A percentile compares a stretch with the other conserved stretches of the same genome.
Conservation (phyloP, 2,797 vertebrate species). For the Emys orbicularis region DNA sequence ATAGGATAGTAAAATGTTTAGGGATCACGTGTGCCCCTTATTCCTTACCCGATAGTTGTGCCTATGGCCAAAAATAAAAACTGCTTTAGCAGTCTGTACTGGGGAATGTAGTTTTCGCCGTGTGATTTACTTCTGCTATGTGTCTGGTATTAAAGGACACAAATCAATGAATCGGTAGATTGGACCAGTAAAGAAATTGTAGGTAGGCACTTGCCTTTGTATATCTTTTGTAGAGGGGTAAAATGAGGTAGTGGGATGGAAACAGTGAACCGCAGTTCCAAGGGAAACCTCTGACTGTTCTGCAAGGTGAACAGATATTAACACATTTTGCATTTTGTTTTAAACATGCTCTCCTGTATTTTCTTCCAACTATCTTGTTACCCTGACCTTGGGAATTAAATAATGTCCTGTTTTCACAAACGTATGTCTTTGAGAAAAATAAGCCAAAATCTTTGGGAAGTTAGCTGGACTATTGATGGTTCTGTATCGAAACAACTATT, state of each 20-base stretch:
- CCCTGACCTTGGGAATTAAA: neutral
- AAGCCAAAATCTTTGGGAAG: neutral
- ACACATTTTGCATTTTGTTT: neutral
- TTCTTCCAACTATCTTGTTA: neutral
- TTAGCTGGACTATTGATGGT: neutral
- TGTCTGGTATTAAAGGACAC: neutral
- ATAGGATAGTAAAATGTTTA: neutral
- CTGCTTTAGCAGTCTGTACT: neutral
- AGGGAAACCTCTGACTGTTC: neutral
- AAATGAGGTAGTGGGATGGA: neutral
- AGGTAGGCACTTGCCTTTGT: neutral
- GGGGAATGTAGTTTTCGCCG: neutral
- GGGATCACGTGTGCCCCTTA: too few relatives aligned
- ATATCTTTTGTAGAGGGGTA: neutral
- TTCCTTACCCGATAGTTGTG: neutral
- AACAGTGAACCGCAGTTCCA: neutral
- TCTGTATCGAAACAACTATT: neutral
- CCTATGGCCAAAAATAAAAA: neutral
- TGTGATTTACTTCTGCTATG: neutral
- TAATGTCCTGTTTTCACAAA: neutral
- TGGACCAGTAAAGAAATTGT: neutral
- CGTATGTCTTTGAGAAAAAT: neutral
- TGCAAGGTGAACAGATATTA: neutral
- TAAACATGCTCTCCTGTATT: accelerated
- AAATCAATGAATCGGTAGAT: neutral